Conservation (phyloP, 2,797 vertebrate species). For the Lutjanus campechanus region DNA sequence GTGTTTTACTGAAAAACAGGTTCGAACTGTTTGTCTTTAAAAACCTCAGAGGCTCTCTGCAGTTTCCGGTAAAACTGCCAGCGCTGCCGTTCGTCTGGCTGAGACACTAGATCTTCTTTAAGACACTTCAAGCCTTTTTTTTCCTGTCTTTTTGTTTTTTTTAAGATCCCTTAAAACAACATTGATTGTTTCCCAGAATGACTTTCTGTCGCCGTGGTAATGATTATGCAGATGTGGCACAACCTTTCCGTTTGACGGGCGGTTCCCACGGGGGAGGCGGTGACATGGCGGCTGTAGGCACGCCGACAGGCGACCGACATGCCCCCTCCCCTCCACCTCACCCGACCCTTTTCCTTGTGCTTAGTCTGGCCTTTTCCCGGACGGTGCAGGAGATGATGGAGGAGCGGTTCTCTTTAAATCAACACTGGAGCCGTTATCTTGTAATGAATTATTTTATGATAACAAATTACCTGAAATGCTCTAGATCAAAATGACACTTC, state of each 20-base stretch:
- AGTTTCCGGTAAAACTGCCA: slow-evolving; percentile 62
- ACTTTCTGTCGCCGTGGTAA: slow-evolving; percentile 84
- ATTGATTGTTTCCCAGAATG: slow-evolving; percentile 85
- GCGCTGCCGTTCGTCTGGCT: slow-evolving; percentile 50
- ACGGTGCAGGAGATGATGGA: slow-evolving; percentile 27
- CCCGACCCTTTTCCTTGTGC: slow-evolving; percentile 39
- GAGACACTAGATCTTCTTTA: slow-evolving; percentile 75
- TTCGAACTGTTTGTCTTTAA: slow-evolving; percentile 41
- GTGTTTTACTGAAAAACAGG: slow-evolving; percentile 27
- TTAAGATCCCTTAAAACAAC: slow-evolving; percentile 83
- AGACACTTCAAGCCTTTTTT: slow-evolving; percentile 62
- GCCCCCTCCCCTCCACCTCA: slow-evolving; percentile 1
- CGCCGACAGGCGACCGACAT: slow-evolving; percentile 64
- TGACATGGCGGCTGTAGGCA: slow-evolving; percentile 64
- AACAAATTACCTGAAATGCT: neutral
- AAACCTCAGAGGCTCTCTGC: slow-evolving; percentile 15
- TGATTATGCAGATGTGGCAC: slow-evolving; percentile 85
- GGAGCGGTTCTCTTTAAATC: slow-evolving; percentile 1
- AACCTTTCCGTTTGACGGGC: slow-evolving; percentile 84
- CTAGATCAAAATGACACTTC: neutral
- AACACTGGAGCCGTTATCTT: neutral
- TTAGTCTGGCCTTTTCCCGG: slow-evolving; percentile 53
- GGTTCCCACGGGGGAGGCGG: slow-evolving; percentile 64
- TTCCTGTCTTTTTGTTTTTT: slow-evolving; percentile 58
- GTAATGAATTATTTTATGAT: neutral